A percentile compares a stretch with the other conserved stretches of the same genome.
Evolutionary conservation across 2,888 invertebrate species (phyloP).

Genomic region (Stenolophus ochropezus): DNA sequence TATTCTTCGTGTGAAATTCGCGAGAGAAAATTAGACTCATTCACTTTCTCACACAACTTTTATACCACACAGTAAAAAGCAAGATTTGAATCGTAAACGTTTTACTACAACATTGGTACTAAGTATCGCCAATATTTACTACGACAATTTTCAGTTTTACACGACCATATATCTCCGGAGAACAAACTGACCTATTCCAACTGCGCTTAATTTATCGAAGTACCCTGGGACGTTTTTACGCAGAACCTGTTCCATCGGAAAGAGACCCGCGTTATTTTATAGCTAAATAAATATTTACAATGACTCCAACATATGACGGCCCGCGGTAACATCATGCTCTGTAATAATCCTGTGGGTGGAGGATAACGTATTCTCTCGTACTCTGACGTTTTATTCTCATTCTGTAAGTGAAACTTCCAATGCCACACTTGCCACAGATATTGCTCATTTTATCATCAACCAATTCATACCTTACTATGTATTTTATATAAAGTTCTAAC

Average conservation of each 20-base stretch:
- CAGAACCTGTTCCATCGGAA: slow-evolving; percentile 36
- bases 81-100: slow-evolving; percentile 39
- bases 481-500: no score
- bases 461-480: no score
- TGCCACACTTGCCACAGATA: not conserved
- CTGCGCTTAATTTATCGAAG: slow-evolving; percentile 38
- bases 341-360: slow-evolving; percentile 1
- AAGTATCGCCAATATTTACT: slow-evolving; percentile 53
- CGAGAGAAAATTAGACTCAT: not conserved
- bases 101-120: slow-evolving; percentile 43
- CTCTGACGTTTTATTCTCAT: not conserved
- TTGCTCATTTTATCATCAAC: no score
- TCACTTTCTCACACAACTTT: not conserved
- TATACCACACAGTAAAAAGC: slow-evolving; percentile 12
- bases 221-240: slow-evolving; percentile 17
- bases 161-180: slow-evolving; percentile 50
- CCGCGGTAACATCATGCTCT: slow-evolving; percentile 6
- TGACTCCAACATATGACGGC: slow-evolving; percentile 17
- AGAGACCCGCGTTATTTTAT: slow-evolving; percentile 12
- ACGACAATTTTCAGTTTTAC: slow-evolving; percentile 45
- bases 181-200: slow-evolving; percentile 42
- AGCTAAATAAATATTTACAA: slow-evolving; percentile 44
- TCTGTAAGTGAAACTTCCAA: not conserved
- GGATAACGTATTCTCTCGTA: not conserved
- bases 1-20: not conserved